Percentiles rank a stretch among this genome's conserved stretches.
Evolutionary conservation across 2,797 vertebrate genomes (phyloP).

Genomic region (Chloroceryle inda): DNA sequence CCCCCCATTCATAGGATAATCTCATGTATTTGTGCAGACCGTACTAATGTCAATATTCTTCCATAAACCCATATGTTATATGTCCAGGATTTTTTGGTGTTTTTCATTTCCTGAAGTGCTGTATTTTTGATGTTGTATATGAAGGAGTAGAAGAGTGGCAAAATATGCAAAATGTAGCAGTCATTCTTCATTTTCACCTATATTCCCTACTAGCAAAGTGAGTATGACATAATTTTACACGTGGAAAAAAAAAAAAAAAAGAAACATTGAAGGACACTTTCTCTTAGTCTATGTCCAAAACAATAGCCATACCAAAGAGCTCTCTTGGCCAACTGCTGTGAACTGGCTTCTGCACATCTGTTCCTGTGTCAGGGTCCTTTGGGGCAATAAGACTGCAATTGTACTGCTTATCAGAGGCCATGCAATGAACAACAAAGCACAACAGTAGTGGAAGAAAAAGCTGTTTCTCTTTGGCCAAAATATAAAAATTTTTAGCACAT

Average conservation of each 20-base stretch:
- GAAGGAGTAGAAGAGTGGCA: neutral
- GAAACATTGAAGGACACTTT: neutral
- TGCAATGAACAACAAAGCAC: neutral
- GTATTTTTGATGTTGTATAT: neutral
- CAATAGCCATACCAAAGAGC: neutral
- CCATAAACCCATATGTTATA: neutral
- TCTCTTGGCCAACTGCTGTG: neutral
- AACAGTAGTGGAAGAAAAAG: neutral
- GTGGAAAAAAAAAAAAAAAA: neutral
- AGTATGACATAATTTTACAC: neutral
- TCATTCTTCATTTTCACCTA: neutral
- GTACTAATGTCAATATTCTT: neutral
- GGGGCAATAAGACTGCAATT: neutral
- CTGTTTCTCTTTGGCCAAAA: neutral
- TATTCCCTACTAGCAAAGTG: neutral
- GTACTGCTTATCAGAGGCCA: neutral
- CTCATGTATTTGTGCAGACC: neutral
- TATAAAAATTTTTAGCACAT: neutral
- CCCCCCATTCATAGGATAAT: neutral
- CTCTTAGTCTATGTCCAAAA: neutral
- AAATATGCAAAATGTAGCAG: neutral
- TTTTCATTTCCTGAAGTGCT: neutral
- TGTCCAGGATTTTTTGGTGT: rapidly evolving
- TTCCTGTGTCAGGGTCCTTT: neutral
- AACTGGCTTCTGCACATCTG: neutral